Conservation (phyloP, 2,888 invertebrate genomes). For the Ophion obscuratus region DNA sequence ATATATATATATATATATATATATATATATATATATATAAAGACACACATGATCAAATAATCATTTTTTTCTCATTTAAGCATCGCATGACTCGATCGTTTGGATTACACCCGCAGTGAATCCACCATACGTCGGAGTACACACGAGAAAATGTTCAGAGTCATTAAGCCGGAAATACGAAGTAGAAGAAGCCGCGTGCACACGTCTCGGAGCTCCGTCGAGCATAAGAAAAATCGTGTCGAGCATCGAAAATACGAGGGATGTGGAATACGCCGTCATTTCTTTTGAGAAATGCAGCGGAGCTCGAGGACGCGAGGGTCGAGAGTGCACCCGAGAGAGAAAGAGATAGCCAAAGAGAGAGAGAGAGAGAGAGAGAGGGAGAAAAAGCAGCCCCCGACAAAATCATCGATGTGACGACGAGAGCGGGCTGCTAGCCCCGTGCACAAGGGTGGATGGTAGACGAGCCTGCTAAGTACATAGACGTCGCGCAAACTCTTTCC, state of each 20-base stretch:
- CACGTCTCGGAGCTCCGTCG: not conserved
- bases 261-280: slow-evolving; percentile 50
- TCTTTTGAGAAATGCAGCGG: slow-evolving; percentile 55
- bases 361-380: slow-evolving; percentile 9
- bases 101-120: not conserved
- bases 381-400: slow-evolving; percentile 27
- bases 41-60: too few species aligned
- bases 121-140: not conserved
- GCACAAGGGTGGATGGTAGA: slow-evolving; percentile 36
- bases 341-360: slow-evolving; percentile 3
- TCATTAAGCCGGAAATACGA: slow-evolving; percentile 6
- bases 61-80: not conserved
- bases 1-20: too few species aligned
- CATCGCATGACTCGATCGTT: not conserved
- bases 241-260: slow-evolving; percentile 4
- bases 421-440: slow-evolving; percentile 27
- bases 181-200: not conserved
- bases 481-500: slow-evolving; percentile 41
- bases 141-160: not conserved
- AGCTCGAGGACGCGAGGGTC: slow-evolving; percentile 25
- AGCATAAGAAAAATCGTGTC: slow-evolving; percentile 4
- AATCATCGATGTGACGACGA: slow-evolving; percentile 77
- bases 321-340: slow-evolving; percentile 7
- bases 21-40: too few species aligned
- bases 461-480: slow-evolving; percentile 31